Conservation (phyloP, 2,113 vertebrate genomes). For the Dolichallabes microphthalmus region DNA sequence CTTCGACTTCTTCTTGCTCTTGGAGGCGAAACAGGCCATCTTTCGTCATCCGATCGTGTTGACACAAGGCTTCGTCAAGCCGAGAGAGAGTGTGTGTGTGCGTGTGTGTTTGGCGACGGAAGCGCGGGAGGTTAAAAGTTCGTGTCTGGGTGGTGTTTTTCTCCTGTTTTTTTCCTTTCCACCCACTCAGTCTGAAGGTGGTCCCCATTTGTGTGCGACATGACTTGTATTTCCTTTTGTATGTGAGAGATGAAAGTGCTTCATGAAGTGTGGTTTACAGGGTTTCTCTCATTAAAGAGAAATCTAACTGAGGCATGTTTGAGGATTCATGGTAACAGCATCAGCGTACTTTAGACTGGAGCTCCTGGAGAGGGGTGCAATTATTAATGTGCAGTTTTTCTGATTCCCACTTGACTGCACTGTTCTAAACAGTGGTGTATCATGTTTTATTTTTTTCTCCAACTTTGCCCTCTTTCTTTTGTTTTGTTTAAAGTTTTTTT, state of each 20-base stretch:
- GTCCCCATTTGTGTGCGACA: constrained; percentile 30
- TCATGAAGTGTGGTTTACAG: constrained; percentile 24
- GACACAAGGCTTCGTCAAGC: neutral
- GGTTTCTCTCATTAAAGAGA: neutral
- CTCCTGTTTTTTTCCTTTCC: neutral
- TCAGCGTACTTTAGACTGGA: no score
- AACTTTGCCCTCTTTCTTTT: no score
- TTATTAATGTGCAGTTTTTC: no score
- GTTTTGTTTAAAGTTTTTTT: no score
- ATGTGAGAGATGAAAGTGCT: constrained; percentile 20
- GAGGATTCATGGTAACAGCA: no score
- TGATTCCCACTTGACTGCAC: no score
- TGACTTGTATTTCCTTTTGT: constrained; percentile 33
- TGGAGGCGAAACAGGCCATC: neutral
- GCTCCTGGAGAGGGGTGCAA: no score
- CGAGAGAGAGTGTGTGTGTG: neutral
- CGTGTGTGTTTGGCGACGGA: neutral
- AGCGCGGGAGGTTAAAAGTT: neutral
- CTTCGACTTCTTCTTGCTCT: neutral
- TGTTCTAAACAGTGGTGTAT: no score
- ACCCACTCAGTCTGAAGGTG: constrained; percentile 38
- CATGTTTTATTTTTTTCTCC: no score
- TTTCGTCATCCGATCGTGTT: constrained; percentile 36
- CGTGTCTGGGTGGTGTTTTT: constrained; percentile 41
- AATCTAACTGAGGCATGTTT: neutral